phyloP scores from a whole-genome alignment of 2,113 vertebrate genomes.

The Panurus biarmicus region DNA sequence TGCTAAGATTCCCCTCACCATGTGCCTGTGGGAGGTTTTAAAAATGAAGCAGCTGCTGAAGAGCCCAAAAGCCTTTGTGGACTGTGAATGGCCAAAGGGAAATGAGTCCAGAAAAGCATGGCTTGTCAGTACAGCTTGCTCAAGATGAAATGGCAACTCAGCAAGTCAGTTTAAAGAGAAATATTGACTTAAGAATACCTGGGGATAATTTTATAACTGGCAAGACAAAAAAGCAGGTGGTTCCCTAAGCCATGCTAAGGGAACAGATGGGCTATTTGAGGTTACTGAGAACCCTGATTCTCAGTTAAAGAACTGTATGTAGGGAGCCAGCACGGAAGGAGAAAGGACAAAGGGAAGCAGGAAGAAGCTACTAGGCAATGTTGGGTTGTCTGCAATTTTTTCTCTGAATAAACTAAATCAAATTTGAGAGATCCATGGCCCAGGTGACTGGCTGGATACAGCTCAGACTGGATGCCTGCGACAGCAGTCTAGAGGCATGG shows the following conservation, averaged over 20 bases:
- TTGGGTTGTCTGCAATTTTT: neutral
- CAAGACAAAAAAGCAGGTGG: neutral
- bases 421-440: neutral
- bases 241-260: neutral
- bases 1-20: neutral
- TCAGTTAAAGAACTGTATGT: neutral
- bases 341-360: neutral
- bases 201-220: neutral
- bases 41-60: neutral
- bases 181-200: neutral
- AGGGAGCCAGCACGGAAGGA: neutral
- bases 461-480: neutral
- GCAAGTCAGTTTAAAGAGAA: neutral
- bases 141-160: neutral
- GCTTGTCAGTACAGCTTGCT: neutral
- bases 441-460: neutral
- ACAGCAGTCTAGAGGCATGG: neutral
- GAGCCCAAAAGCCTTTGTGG: neutral
- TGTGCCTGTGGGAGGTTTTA: neutral
- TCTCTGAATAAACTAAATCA: neutral
- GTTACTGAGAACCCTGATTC: neutral
- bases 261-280: neutral
- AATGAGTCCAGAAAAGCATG: neutral
- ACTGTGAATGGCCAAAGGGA: neutral
- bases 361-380: neutral